These are phyloP conservation scores for Epinotia brunnichana DNA, from an alignment of 2,888 invertebrate species.

Conservation along the genomic window DNA sequence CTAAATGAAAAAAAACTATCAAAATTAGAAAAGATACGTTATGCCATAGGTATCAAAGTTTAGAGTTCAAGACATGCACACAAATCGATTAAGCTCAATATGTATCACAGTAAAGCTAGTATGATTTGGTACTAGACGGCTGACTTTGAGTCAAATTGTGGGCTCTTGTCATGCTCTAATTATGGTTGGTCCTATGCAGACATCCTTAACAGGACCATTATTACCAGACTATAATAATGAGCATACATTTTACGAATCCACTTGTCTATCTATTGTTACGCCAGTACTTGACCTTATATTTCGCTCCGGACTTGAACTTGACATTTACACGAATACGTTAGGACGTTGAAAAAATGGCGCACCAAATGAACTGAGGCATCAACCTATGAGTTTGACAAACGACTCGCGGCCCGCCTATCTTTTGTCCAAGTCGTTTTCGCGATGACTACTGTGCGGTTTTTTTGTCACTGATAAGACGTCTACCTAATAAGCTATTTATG, in stretches of 20 bases:
- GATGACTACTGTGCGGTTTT: slow-evolving; percentile 44
- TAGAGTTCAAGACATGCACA: too few species aligned
- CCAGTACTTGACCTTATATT: slow-evolving; percentile 18
- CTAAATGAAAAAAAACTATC: too few species aligned
- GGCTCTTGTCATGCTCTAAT: too few species aligned
- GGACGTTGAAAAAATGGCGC: slow-evolving; percentile 45
- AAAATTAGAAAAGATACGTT: too few species aligned
- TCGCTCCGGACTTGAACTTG: slow-evolving; percentile 41
- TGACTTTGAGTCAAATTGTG: background rate
- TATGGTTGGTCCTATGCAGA: too few species aligned
- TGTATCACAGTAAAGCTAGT: too few species aligned
- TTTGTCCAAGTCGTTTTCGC: slow-evolving; percentile 48
- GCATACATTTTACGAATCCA: background rate
- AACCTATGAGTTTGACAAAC: slow-evolving; percentile 49
- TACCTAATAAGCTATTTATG: too few species aligned
- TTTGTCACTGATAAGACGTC: slow-evolving; percentile 33
- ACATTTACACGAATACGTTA: slow-evolving; percentile 35
- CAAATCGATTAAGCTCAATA: too few species aligned
- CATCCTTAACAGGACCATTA: too few species aligned
- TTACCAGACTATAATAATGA: background rate
- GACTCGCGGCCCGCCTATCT: slow-evolving; percentile 49
- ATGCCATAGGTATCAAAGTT: too few species aligned
- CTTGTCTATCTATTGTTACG: background rate
- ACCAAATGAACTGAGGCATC: slow-evolving; percentile 46
- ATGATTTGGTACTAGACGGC: background rate